A percentile compares a stretch with the other conserved stretches of the same genome.
phyloP scores from a whole-genome alignment of 2,888 invertebrate genomes.

The Deilephila porcellus region DNA sequence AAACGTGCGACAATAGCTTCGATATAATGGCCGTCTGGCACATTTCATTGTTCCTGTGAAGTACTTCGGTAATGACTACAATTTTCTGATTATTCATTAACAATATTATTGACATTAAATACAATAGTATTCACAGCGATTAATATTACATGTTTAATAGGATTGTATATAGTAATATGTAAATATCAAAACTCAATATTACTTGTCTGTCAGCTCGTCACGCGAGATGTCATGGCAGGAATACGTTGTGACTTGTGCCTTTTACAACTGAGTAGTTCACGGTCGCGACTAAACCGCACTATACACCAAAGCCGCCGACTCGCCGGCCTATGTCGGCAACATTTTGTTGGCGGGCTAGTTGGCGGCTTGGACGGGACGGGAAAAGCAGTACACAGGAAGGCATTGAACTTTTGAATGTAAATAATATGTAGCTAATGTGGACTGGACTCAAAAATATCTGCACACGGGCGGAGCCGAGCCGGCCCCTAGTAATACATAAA shows the following conservation, averaged over 20 bases:
- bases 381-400: no score
- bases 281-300: neutral
- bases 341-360: no score
- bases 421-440: no score
- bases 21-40: neutral
- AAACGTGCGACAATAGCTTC: slow-evolving; percentile 12
- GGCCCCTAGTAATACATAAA: no score
- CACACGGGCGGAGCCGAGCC: no score
- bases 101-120: neutral
- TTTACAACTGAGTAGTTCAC: slow-evolving; percentile 1
- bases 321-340: no score
- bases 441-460: no score
- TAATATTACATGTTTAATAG: neutral
- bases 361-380: no score
- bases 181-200: neutral
- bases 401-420: no score
- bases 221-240: slow-evolving; percentile 4
- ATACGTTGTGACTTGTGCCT: neutral
- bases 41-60: neutral
- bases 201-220: slow-evolving; percentile 9
- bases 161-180: neutral
- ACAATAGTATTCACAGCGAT: no score
- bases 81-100: neutral
- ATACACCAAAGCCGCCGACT: no score
- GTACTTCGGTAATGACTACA: neutral